phyloP scores from a whole-genome alignment of 1,140 invertebrate species.

The Hetaerina americana region DNA sequence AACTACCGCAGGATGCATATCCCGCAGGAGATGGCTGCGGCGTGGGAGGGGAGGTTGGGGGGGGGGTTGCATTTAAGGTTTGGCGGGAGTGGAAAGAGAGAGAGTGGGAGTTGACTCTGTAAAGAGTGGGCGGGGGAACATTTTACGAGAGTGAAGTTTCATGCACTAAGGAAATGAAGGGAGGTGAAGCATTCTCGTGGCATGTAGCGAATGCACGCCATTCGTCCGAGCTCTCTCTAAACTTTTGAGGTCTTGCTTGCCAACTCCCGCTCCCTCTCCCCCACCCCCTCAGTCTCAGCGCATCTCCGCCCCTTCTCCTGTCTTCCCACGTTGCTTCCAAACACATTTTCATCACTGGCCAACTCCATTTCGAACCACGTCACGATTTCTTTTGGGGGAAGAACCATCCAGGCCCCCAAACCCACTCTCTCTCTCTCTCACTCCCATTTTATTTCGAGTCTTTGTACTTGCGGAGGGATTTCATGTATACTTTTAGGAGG shows the following conservation, averaged over 20 bases:
- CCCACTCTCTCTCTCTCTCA: background rate
- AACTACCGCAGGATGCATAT: too few species aligned
- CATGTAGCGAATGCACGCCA: background rate
- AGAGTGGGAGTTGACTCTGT: too few species aligned
- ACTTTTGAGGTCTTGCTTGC: background rate
- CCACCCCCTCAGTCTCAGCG: too few species aligned
- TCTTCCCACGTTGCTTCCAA: too few species aligned
- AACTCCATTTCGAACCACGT: background rate
- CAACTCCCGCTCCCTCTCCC: too few species aligned
- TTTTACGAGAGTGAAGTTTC: background rate
- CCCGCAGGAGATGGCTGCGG: too few species aligned
- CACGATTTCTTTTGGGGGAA: background rate
- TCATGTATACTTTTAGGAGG: background rate
- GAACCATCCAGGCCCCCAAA: background rate
- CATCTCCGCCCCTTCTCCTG: too few species aligned
- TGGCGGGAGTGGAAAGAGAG: too few species aligned
- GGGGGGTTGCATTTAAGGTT: too few species aligned
- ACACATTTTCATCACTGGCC: background rate
- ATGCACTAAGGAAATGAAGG: background rate
- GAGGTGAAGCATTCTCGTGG: background rate
- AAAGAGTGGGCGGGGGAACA: background rate
- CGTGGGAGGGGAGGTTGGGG: too few species aligned
- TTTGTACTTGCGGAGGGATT: too few species aligned
- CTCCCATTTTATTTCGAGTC: background rate
- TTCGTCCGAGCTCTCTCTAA: too few species aligned